phyloP scores from a whole-genome alignment of 2,113 vertebrate genomes.

The Neotoma lepida region DNA sequence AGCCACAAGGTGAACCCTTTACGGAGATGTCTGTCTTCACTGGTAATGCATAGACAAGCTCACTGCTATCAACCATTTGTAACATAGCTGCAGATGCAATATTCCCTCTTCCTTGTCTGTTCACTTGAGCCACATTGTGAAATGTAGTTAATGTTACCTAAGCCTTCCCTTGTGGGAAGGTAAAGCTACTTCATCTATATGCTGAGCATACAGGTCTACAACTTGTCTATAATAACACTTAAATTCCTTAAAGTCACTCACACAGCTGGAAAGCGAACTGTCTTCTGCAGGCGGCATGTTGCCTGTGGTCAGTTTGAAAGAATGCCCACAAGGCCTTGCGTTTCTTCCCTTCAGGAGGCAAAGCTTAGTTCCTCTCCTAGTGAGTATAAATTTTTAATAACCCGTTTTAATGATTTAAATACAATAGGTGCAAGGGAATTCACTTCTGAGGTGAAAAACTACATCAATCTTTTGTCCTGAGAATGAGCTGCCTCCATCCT shows the following conservation, averaged over 20 bases:
- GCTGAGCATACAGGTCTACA: background rate
- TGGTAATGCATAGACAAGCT: background rate
- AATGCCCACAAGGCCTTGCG: background rate
- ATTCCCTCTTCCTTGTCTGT: background rate
- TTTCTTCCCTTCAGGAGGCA: background rate
- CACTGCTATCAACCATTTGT: background rate
- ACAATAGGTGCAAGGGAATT: background rate
- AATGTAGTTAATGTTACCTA: background rate
- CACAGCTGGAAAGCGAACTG: background rate
- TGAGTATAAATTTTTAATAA: background rate
- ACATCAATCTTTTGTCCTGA: background rate
- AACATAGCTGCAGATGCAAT: background rate
- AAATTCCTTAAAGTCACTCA: background rate
- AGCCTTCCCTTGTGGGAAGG: background rate
- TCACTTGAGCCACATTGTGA: background rate
- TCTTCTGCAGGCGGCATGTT: background rate
- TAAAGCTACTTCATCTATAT: background rate
- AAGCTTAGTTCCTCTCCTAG: background rate
- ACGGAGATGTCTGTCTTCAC: background rate
- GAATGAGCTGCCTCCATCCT: background rate
- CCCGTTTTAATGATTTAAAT: background rate
- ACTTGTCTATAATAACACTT: background rate
- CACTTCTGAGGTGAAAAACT: background rate
- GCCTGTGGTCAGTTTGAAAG: background rate
- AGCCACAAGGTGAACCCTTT: background rate